Evolutionary conservation across 2,888 invertebrate genomes (phyloP).

Genomic region (Camptogramma bilineatum): DNA sequence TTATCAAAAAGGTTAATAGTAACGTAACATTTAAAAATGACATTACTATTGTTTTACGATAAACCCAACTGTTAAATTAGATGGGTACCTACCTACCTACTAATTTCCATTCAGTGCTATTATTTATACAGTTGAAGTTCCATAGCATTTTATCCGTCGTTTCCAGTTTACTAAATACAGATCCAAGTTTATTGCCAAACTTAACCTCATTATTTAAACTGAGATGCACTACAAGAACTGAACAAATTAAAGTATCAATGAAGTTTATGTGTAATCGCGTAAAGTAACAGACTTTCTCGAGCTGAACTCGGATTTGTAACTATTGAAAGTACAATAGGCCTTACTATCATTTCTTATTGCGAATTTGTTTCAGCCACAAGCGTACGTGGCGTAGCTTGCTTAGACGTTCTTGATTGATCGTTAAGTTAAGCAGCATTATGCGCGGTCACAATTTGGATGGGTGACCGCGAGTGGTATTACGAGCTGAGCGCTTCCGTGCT

Average conservation of each 20-base stretch:
- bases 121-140: background rate
- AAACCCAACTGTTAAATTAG: background rate
- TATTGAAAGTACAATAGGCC: slow-evolving; percentile 60
- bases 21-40: too few species aligned
- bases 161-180: slow-evolving; percentile 6
- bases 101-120: background rate
- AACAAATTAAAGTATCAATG: slow-evolving; percentile 56
- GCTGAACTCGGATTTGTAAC: slow-evolving; percentile 66
- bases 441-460: too few species aligned
- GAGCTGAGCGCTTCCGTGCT: too few species aligned
- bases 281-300: slow-evolving; percentile 58
- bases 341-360: slow-evolving; percentile 4
- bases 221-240: slow-evolving; percentile 21
- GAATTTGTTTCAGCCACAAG: background rate
- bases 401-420: too few species aligned
- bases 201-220: slow-evolving; percentile 15
- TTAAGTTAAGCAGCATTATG: too few species aligned
- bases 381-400: too few species aligned
- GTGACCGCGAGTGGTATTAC: too few species aligned
- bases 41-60: too few species aligned
- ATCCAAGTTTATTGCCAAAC: slow-evolving; percentile 22
- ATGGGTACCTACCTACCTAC: too few species aligned
- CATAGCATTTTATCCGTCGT: background rate
- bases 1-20: background rate
- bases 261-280: slow-evolving; percentile 59